phyloP scores from a whole-genome alignment of 2,113 vertebrate genomes.

The Siniperca knerii region DNA sequence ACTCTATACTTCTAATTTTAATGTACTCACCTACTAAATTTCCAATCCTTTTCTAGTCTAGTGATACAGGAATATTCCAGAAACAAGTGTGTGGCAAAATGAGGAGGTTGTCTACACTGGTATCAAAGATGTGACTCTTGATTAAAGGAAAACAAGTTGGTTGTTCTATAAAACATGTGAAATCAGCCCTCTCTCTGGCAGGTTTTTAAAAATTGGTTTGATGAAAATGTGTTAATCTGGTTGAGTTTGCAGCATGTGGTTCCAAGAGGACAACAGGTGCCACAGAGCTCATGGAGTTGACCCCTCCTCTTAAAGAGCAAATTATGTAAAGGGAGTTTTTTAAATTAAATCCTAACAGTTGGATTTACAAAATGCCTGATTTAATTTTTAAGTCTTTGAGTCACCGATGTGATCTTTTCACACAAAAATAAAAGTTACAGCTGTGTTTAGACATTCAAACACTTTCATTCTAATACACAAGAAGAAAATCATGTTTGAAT shows the following conservation, averaged over 20 bases:
- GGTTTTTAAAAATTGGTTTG: background rate
- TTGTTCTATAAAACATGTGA: background rate
- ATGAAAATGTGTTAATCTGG: constrained; percentile 2
- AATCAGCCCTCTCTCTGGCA: background rate
- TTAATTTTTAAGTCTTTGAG: background rate
- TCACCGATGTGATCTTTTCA: background rate
- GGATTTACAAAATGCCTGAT: background rate
- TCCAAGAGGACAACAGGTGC: constrained; percentile 58
- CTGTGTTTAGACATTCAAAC: background rate
- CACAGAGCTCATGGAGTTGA: background rate
- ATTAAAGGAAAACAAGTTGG: constrained; percentile 2
- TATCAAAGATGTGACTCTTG: constrained; percentile 8
- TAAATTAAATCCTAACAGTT: background rate
- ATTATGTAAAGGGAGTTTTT: background rate
- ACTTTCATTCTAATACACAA: background rate
- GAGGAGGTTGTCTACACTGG: background rate
- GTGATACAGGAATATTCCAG: constrained; percentile 12
- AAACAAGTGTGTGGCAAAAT: background rate
- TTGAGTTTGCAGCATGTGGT: constrained; percentile 24
- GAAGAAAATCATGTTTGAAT: background rate
- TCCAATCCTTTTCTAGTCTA: constrained; percentile 1
- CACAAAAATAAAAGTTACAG: background rate
- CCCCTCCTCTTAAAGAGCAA: background rate
- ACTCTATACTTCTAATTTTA: constrained; percentile 47
- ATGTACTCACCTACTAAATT: constrained; percentile 34